Percentiles rank a stretch among this genome's conserved stretches.
Conservation (phyloP, 2,113 vertebrate genomes). For the Acrocephalus kingi region DNA sequence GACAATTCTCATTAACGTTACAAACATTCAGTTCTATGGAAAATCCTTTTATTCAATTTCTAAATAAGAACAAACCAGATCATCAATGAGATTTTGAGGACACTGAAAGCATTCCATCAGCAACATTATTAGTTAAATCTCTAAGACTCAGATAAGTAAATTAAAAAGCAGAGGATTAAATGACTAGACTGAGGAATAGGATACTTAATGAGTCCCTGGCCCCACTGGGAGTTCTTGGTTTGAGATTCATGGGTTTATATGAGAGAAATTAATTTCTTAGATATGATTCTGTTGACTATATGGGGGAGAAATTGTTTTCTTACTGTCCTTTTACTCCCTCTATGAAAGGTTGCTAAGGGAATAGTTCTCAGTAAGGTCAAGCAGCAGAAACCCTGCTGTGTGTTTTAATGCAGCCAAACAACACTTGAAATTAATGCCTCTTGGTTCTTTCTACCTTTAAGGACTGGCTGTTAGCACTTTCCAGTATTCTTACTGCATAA, state of each 20-base stretch:
- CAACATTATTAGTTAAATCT: background rate
- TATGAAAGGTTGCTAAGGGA: constrained; percentile 64
- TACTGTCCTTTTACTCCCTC: constrained; percentile 8
- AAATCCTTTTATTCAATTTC: constrained; percentile 7
- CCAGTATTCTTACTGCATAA: background rate
- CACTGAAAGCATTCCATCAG: background rate
- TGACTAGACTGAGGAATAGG: background rate
- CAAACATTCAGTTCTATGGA: background rate
- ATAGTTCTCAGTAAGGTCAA: constrained; percentile 50
- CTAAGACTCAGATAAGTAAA: background rate
- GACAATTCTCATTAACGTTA: background rate
- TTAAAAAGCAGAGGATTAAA: constrained; percentile 4
- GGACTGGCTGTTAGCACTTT: background rate
- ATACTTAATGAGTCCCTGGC: background rate
- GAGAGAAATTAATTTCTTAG: background rate
- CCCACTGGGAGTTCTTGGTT: background rate
- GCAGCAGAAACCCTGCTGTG: constrained; percentile 40
- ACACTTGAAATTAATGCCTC: constrained; percentile 42
- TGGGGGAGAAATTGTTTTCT: background rate
- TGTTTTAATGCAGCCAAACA: constrained; percentile 42
- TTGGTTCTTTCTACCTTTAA: constrained; percentile 31
- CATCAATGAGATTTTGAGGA: background rate
- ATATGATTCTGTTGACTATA: constrained; percentile 1
- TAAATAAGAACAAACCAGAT: background rate
- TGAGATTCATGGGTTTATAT: background rate